phyloP scores from a whole-genome alignment of 2,113 vertebrate species.

The Hippocampus barbouri region DNA sequence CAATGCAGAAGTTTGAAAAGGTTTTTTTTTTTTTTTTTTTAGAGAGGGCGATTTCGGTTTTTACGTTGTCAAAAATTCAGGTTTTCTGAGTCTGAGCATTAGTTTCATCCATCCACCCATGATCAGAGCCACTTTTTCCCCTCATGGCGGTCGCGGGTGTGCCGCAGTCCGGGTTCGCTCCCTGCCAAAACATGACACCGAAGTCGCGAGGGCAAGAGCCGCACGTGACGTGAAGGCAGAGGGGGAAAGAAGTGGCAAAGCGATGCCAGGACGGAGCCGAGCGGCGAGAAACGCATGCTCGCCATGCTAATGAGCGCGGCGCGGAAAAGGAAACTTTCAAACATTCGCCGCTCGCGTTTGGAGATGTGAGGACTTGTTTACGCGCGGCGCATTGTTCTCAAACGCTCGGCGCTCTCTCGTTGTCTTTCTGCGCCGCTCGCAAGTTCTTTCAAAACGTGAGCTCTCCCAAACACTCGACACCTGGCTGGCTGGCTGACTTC shows the following conservation, averaged over 20 bases:
- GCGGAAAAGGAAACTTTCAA: slow-evolving; percentile 51
- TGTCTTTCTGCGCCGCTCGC: slow-evolving; percentile 45
- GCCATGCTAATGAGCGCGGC: slow-evolving; percentile 55
- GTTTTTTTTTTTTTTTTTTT: too few relatives aligned
- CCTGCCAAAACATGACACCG: too few relatives aligned
- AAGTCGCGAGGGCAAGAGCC: too few relatives aligned
- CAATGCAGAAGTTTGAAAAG: too few relatives aligned
- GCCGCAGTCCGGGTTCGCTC: too few relatives aligned
- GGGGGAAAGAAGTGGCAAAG: slow-evolving; percentile 50
- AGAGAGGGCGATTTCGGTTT: too few relatives aligned
- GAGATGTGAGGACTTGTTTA: slow-evolving; percentile 73
- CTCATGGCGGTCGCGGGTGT: too few relatives aligned
- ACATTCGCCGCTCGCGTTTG: slow-evolving; percentile 58
- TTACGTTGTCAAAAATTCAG: too few relatives aligned
- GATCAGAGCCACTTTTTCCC: too few relatives aligned
- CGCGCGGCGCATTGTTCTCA: slow-evolving; percentile 64
- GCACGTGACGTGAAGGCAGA: slow-evolving; percentile 16
- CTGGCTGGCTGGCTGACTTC: slow-evolving; percentile 57
- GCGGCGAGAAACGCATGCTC: slow-evolving; percentile 46
- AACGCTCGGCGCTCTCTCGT: slow-evolving; percentile 61
- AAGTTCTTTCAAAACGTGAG: slow-evolving; percentile 62
- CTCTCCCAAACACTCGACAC: slow-evolving; percentile 65
- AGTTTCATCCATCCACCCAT: too few relatives aligned
- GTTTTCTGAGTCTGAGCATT: too few relatives aligned
- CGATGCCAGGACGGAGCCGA: slow-evolving; percentile 46